Base-by-base conservation (phyloP, 2,888 invertebrate species). In the Aphodius granarius region DNA sequence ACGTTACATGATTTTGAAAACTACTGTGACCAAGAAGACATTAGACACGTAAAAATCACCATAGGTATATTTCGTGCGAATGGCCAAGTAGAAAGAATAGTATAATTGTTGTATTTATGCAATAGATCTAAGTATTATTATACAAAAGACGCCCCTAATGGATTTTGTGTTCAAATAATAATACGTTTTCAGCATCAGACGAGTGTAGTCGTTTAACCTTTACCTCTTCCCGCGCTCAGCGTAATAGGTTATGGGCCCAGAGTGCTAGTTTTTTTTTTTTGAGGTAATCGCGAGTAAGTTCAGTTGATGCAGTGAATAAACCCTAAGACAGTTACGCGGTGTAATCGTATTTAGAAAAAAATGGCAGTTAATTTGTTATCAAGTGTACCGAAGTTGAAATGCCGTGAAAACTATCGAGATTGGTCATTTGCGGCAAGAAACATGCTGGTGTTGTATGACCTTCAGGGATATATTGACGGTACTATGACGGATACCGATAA, bases 351-450 rank as follows among this genome's bases (percentile, higher is more conserved):
- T 43, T 13, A 43, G 43, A 1, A 43, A 43, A n/a, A 43, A 43
- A 78, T 76, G 78, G 72, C 76, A 62, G 71, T 63, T 6, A 77
- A 73, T 70, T 43, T 43, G 43, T 21, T 78, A n/a, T n/a, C 74
- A 3, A 73, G 63, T 75, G 74, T 78, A 9, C 74, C 77, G 15
- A 76, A 73, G 66, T 62, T 79, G 18, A 75, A 76, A 73, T 81
- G 81, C 9, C 71, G 81, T 3, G 80, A 82, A 74, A 82, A 83
- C 62, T 82, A 79, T 73, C 73, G 71, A 9, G 80, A 81, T 23
- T 75, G 75, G 75, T 43, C 73, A 76, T 75, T 76, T 22, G 75
- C 74, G 4, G 72, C 72, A 20, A 70, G 72, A 20, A 77, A 77
- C 71, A 73, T 76, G 17, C 16, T 76, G 16, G 70, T 77, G 43